Evolutionary conservation across 1,140 invertebrate genomes (phyloP).

Genomic region (Eupristina koningsbergeri): DNA sequence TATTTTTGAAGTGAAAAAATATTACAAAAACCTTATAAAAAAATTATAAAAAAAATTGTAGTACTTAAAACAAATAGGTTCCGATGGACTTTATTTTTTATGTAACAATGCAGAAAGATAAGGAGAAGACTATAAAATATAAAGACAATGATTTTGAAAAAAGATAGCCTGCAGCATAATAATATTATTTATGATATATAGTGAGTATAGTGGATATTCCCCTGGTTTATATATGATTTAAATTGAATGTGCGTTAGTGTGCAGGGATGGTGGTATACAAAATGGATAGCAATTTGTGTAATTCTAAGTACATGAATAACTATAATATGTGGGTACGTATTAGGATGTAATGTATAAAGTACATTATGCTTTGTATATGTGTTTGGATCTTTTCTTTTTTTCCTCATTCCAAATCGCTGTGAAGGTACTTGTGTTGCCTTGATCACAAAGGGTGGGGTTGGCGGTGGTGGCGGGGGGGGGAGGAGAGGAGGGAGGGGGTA

Average conservation of each 20-base stretch:
- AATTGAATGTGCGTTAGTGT: conserved; percentile 22
- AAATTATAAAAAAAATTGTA: neutral
- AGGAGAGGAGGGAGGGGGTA: neutral
- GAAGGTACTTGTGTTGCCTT: neutral
- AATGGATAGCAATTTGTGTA: conserved; percentile 44
- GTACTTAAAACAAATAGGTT: neutral
- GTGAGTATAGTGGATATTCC: neutral
- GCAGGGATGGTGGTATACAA: neutral
- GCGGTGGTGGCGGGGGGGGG: neutral
- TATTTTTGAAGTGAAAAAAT: no score
- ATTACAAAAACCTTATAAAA: neutral
- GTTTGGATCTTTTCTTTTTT: neutral
- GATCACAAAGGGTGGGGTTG: neutral
- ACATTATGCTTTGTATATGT: neutral
- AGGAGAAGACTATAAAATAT: neutral
- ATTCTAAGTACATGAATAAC: conserved; percentile 45
- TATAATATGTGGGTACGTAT: conserved; percentile 20
- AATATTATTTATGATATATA: neutral
- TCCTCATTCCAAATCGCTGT: neutral
- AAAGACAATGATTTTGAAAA: conserved; percentile 11
- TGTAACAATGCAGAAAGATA: neutral
- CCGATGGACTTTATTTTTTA: neutral
- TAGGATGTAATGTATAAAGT: conserved; percentile 27
- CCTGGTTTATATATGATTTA: conserved; percentile 18
- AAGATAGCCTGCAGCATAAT: conserved; percentile 15